Evolutionary conservation across 30 jellyfish, hydroid and myxozoan species (phyloP), one percentile per base, ranked within the genome.

Genomic region (Catostylus mosaicus): DNA sequence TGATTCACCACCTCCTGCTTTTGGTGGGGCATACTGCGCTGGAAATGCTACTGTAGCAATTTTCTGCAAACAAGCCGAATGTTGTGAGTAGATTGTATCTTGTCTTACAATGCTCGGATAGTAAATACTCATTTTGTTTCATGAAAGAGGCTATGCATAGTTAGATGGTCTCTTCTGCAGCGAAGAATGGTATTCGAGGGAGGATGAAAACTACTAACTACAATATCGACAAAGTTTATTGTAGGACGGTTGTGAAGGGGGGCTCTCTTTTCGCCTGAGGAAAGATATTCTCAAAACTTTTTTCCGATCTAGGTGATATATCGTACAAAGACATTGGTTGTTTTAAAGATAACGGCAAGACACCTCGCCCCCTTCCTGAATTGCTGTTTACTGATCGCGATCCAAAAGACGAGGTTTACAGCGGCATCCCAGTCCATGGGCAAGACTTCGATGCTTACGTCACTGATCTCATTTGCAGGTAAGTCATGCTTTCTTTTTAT

Each of bases 381-480:
- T 30, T 92, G 67, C 50, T 92, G 35, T 92, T 92, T 51, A 86
- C 96, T 33, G 98, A 92, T 52, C 70, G 95, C 31, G 95, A 92
- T 54, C 96, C 96, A 1, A 60, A 86, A 24, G 88, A 76, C 52
- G 81, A 69, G 31, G 85, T 90, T 18, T 85, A 90, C 85, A 72
- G 97, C 38, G 97, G 97, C 0, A 83, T 75, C 12, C 97, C 97
- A 3, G 84, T 90, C 4, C 97, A 90, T 56, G 96, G 96, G 30
- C 92, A 74, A 26, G 96, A 86, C 68, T 85, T 79, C 72, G 95
- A 80, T 10, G 90, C 89, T 23, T 92, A 86, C 61, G 81, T 81
- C 31, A 70, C 91, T 18, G 98, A 92, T 46, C 91, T 92, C 30
- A 73, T 92, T 8, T 92, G 98, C 95, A 80, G 98, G 98, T 92